phyloP scores from a whole-genome alignment of 1,140 invertebrate species.

The Ctenoplectra terminalis region DNA sequence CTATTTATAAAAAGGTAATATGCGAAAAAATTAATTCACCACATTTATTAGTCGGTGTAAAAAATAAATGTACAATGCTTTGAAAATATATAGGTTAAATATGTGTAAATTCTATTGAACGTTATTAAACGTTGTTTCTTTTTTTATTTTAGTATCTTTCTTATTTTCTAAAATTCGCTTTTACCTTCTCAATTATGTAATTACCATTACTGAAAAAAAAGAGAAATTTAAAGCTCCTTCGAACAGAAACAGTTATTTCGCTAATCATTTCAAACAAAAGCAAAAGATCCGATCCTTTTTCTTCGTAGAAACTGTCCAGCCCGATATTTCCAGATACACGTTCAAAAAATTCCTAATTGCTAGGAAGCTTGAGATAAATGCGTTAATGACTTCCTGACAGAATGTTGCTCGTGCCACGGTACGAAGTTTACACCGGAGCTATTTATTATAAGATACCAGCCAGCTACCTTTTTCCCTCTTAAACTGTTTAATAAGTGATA shows the following conservation, averaged over 20 bases:
- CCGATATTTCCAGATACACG: not conserved
- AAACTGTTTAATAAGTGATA: constrained; percentile 16
- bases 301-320: not conserved
- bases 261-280: not conserved
- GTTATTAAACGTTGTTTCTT: not conserved
- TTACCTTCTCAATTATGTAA: not conserved
- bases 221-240: not conserved
- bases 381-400: constrained; percentile 13
- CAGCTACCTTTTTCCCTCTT: not conserved
- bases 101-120: no score
- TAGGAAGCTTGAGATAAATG: not conserved
- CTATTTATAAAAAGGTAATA: no score
- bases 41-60: no score
- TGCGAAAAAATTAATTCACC: no score
- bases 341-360: constrained; percentile 5
- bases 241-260: not conserved
- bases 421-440: not conserved
- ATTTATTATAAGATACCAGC: constrained; percentile 20
- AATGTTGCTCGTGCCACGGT: not conserved
- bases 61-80: no score
- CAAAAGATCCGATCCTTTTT: not conserved
- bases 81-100: no score
- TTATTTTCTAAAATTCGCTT: not conserved
- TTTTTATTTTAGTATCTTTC: no score
- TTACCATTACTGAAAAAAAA: no score